Base-by-base conservation (phyloP, 2,888 invertebrate genomes). In the Calliopum simillimum region DNA sequence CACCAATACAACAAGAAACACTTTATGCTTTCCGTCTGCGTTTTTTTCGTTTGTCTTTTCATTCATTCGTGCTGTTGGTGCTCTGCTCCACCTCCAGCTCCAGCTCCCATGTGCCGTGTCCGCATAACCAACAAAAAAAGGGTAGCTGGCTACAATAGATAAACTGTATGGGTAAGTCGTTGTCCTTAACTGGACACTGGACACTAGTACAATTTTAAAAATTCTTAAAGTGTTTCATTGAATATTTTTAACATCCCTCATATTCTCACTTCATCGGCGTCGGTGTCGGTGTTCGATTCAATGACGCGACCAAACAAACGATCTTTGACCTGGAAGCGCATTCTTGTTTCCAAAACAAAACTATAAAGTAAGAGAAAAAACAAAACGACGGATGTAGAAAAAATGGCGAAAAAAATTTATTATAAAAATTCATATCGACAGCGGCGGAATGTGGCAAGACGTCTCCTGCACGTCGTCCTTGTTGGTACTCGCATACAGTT, bases 401-500 rank as follows among this genome's bases (percentile, higher is more conserved):
- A 16, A 12, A 61, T 16, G n/a, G 46, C 44, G 61, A 21, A 19
- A 23, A 44, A 33, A 68, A 68, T 55, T 56, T 55, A 68, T 62
- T 53, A 62, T 43, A 55, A 55, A 68, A 68, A 62, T 68, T 25
- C 62, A 68, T 62, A 62, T 55, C 46, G 53, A 62, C 53, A 19
- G 25, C 46, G 61, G 19, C 33, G 61, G 61, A 43, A 68, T 51
- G 68, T 65, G 44, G 55, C 44, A 61, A 23, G 13, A 44, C 23
- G 46, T 44, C 61, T 46, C 6, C 46, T 13, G 21, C 46, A 21
- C 5, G 21, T 41, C 44, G 16, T 61, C 14, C 23, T 33, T 33
- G 33, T 33, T 33, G 33, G 33, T 33, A n/a, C n/a, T n/a, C n/a
- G n/a, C n/a, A n/a, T n/a, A 33, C 8, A 33, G 33, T 33, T 33